These are phyloP conservation scores for Drosophila hamatofila DNA, from an alignment of 2,888 invertebrate species.

Conservation along the genomic window DNA sequence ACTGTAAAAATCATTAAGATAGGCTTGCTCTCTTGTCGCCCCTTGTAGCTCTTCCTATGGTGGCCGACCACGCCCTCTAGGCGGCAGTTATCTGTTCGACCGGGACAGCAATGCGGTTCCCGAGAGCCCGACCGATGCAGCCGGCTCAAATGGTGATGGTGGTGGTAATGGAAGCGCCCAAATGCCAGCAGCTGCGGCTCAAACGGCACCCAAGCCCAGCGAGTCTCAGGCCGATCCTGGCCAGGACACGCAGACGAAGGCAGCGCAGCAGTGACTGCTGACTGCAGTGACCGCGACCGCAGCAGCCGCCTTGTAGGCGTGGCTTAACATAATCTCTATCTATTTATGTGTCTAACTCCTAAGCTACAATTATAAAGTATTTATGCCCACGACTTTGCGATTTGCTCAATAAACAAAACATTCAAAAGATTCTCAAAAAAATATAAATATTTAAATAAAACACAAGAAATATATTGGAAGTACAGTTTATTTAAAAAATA, in stretches of 20 bases:
- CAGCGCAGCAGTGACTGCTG: constrained; percentile 23
- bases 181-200: constrained; percentile 70
- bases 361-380: constrained; percentile 51
- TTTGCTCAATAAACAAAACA: constrained; percentile 72
- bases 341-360: constrained; percentile 69
- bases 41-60: constrained; percentile 85
- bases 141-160: constrained; percentile 56
- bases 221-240: constrained; percentile 31
- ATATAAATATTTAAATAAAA: neutral
- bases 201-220: constrained; percentile 56
- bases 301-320: constrained; percentile 54
- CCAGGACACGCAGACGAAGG: constrained; percentile 40
- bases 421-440: constrained; percentile 69
- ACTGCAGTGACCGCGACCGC: constrained; percentile 7
- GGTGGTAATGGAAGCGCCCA: constrained; percentile 40
- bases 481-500: constrained; percentile 50
- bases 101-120: constrained; percentile 81
- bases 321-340: constrained; percentile 57
- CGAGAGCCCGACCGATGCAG: constrained; percentile 56
- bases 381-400: constrained; percentile 24
- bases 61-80: constrained; percentile 83
- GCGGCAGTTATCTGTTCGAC: constrained; percentile 84
- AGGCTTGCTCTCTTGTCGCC: constrained; percentile 85
- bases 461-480: constrained; percentile 25
- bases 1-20: constrained; percentile 82